Base-by-base conservation (phyloP, 1,140 invertebrate genomes). In the Formica exsecta region DNA sequence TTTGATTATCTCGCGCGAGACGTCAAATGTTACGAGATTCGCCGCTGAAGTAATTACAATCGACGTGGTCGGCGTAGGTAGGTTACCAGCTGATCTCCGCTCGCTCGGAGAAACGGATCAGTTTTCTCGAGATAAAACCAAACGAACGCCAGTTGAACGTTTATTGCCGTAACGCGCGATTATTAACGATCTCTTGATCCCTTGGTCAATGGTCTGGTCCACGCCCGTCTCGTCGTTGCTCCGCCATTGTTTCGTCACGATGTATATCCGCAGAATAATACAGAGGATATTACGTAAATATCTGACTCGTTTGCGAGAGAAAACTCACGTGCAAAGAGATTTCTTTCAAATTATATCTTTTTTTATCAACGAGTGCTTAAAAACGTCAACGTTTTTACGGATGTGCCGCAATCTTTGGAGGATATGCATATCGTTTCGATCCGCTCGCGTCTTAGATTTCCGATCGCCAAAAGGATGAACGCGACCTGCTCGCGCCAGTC, bases 131-230 rank as follows among this genome's bases (percentile, higher is more conserved):
- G 32, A 38, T 41, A 59, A 86, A 32, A 68, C 41, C 54, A 54
- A 75, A 41, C 11, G 11, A 44, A 64, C 41, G 61, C 59, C 57
- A 61, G 61, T 41, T 32, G 61, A 29, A 19, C 44, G 54, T 29
- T 19, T 19, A 38, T 85, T 85, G 86, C 48, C 29, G 65, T 65
- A 88, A 88, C 77, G 25, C 59, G 57, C 62, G 85, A 84, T 88
- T 29, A 87, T 61, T 59, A 41, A 59, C 74, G 68, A 79, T 88
- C 84, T 81, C 68, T 32, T 64, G 86, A 88, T 86, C 57, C 48
- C 62, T 89, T 86, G 54, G 75, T 74, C 83, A 80, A 89, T 48
- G 4, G 29, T 57, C 29, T 25, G 66, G 48, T 59, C n/a, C 75
- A 59, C 68, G 68, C 32, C 48, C 61, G 36, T 29, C 22, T 62